Evolutionary conservation across 2,888 invertebrate species (phyloP).

Genomic region (Strigamia transsilvanica): DNA sequence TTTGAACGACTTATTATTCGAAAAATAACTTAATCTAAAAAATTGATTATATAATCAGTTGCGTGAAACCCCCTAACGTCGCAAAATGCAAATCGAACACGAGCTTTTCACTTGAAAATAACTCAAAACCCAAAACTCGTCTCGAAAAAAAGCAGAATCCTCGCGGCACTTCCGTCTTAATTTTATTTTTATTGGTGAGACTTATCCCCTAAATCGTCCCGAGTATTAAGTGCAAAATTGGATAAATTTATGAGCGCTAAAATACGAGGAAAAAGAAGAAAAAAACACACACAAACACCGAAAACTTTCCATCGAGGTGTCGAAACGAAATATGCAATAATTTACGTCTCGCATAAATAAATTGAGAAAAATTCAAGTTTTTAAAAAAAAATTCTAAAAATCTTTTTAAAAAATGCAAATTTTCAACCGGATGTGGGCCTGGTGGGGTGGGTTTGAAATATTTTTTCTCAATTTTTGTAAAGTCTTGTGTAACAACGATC

Average conservation of each 20-base stretch:
- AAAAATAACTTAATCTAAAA: no score
- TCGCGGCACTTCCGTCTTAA: constrained; percentile 6
- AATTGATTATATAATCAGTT: no score
- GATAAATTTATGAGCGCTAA: neutral
- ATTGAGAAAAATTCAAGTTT: no score
- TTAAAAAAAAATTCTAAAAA: neutral
- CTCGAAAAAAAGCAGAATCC: neutral
- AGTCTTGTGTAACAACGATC: neutral
- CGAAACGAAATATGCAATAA: neutral
- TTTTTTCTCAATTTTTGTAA: neutral
- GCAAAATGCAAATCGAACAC: no score
- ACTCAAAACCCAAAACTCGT: neutral
- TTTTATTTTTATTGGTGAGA: neutral
- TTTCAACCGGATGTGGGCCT: constrained; percentile 4
- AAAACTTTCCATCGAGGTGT: neutral
- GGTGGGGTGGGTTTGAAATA: neutral
- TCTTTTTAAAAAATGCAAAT: neutral
- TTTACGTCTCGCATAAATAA: neutral
- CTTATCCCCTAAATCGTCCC: neutral
- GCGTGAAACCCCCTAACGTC: no score
- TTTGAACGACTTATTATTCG: no score
- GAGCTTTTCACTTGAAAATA: no score
- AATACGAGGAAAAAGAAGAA: neutral
- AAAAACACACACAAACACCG: neutral
- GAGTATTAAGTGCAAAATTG: neutral